Percentiles rank a stretch among this genome's conserved stretches.
Evolutionary conservation across 1,140 invertebrate species (phyloP).

Genomic region (Amphibalanus amphitrite): DNA sequence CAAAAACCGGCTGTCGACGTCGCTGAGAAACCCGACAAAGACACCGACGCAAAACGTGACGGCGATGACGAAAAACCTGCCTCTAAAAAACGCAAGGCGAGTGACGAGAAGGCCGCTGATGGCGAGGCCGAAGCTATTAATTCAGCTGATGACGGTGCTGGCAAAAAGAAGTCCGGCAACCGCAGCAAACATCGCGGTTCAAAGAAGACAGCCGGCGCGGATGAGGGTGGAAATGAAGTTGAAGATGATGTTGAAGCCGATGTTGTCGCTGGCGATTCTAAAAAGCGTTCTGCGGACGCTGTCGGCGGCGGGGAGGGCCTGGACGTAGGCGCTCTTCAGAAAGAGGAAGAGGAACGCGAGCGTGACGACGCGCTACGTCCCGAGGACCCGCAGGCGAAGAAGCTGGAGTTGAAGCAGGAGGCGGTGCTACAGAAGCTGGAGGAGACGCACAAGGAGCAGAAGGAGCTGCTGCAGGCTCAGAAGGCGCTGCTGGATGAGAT

Average conservation of each 20-base stretch:
- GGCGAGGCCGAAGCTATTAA: not conserved
- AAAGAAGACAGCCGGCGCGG: not conserved
- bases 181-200: not conserved
- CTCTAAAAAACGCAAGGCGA: no score
- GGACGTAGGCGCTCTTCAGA: not conserved
- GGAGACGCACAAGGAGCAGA: constrained; percentile 3
- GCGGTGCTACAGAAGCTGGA: constrained; percentile 1
- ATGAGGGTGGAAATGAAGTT: not conserved
- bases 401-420: not conserved
- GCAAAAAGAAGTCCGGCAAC: not conserved
- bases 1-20: not conserved
- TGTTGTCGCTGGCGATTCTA: no score
- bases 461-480: not conserved
- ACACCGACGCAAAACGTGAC: no score
- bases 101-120: not conserved
- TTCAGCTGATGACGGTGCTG: no score
- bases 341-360: not conserved
- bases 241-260: not conserved
- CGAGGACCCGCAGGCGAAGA: not conserved
- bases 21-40: no score
- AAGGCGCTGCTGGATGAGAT: not conserved
- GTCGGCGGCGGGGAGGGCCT: not conserved
- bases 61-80: no score
- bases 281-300: no score
- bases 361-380: not conserved